A percentile compares a stretch with the other conserved stretches of the same genome.
Evolutionary conservation across 2,888 invertebrate genomes (phyloP).

Genomic region (Bugulina stolonifera): DNA sequence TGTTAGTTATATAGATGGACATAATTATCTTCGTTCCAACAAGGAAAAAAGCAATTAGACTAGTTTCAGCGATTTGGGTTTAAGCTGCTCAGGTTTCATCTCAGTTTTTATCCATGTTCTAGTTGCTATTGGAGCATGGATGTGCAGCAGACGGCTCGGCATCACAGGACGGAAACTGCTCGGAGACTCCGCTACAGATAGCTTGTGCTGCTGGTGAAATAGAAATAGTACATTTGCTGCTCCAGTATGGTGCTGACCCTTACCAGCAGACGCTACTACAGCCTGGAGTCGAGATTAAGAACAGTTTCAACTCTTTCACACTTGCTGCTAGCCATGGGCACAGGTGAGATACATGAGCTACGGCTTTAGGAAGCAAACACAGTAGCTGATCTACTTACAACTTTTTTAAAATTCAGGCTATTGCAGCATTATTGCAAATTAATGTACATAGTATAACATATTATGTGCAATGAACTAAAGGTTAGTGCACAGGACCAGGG

Average conservation of each 20-base stretch:
- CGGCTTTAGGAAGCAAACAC: no score
- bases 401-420: no score
- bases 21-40: no score
- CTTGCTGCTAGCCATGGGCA: conserved; percentile 85
- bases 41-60: no score
- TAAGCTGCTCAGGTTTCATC: no score
- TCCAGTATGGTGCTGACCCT: conserved; percentile 80
- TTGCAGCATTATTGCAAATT: no score
- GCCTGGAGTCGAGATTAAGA: conserved; percentile 78
- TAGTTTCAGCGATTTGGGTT: no score
- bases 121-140: conserved; percentile 64
- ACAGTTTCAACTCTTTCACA: conserved; percentile 80
- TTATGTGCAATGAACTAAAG: no score
- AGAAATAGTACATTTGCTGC: conserved; percentile 71
- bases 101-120: conserved; percentile 53
- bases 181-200: conserved; percentile 78
- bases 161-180: conserved; percentile 74
- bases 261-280: conserved; percentile 77
- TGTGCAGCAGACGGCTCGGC: conserved; percentile 82
- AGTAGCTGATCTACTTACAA: no score
- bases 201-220: conserved; percentile 60
- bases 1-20: no score
- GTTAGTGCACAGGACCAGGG: no score
- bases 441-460: no score
- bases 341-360: conserved; percentile 33